Base-by-base conservation (phyloP, 1,140 invertebrate species). In the Achroia grisella region DNA sequence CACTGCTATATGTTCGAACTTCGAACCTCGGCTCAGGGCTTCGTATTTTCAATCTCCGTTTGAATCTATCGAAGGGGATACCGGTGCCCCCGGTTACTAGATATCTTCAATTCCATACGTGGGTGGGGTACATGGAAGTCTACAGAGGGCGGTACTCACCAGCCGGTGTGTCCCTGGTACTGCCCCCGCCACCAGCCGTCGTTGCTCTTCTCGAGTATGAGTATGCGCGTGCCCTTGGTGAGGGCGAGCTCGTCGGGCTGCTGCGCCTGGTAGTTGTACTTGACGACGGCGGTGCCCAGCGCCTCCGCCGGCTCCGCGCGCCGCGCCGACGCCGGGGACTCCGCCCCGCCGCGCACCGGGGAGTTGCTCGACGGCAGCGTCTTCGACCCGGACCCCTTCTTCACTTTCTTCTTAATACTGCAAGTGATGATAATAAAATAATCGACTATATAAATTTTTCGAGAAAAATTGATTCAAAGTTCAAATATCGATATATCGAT, bases 161-260 rank as follows among this genome's bases (percentile, higher is more conserved):
- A 57, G 91, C 91, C 62, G 88, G 90, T 65, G 88, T 92, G 71
- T 89, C 92, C 82, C 91, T 95, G 81, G 37, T 81, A 87, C 87
- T 96, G 94, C 17, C 98, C 98, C 69, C 97, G 91, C 98, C 98
- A 99, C 98, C 98, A 99, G 23, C 98, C 98, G 89, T 99, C 98
- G 55, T 97, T 98, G 58, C 96, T 98, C 86, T 99, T 99, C 86
- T 99, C 98, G 47, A 99, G 87, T 53, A 99, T 99, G 45, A 96
- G 88, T 46, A 99, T 96, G 61, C 94, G 87, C 23, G 94, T 94
- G 47, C 97, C 97, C 87, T 95, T 96, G 30, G 93, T 93, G 33
- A 99, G 88, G 1, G 96, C 94, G 5, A 99, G 86, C 81, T 99
- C 98, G 75, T 99, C 98, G 1, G 95, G 89, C 85, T 99, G 96